Base-by-base conservation (phyloP, 2,113 vertebrate species). In the Alaudala cheleensis region DNA sequence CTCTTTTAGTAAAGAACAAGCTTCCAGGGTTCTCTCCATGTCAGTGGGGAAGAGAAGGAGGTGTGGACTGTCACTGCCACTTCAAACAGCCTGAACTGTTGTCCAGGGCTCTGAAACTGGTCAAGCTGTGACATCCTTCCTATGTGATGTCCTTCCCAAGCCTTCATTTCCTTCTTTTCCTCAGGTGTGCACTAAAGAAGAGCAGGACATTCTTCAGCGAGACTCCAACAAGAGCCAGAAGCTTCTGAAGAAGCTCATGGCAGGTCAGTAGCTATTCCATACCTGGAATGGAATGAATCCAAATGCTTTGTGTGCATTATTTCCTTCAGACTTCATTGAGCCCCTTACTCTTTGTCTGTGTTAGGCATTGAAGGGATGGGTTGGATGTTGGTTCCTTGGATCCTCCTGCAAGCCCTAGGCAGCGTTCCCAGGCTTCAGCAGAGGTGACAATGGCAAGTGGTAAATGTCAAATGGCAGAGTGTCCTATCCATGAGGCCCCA, bases 221-320 rank as follows among this genome's bases (percentile, higher is more conserved):
- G 99, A 99, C 94, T 99, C 99, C 40, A 99, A 99, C 97, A 99
- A 99, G 98, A 99, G 99, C 97, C 99, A 99, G 96, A 99, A 99
- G 97, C 96, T 99, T 44, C 97, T 98, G 77, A 99, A 99, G 96
- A 99, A 99, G 91, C 98, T 99, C 15, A 98, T 99, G 98, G 98
- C 98, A 98, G 99, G 99, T 99, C 93, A 61, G 95, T 80, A 87
- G 29, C 47, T 62, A 9, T 72, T 58, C 57, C 64, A 7, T 57
- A 21, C 39, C 33, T 66, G n/a, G 31, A 54, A 21, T 2, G 14
- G 23, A 71, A 74, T 1, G 11, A 70, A 40, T 47, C 42, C 18
- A 26, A 8, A 16, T 20, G 22, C 2, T 57, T 23, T 29, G 37
- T 53, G 71, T 54, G 25, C 22, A 11, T 44, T 53, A 28, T 61